Evolutionary conservation across 2,888 invertebrate genomes (phyloP), one percentile per base, ranked within the genome.

Genomic region (Cheilosia scutellata): DNA sequence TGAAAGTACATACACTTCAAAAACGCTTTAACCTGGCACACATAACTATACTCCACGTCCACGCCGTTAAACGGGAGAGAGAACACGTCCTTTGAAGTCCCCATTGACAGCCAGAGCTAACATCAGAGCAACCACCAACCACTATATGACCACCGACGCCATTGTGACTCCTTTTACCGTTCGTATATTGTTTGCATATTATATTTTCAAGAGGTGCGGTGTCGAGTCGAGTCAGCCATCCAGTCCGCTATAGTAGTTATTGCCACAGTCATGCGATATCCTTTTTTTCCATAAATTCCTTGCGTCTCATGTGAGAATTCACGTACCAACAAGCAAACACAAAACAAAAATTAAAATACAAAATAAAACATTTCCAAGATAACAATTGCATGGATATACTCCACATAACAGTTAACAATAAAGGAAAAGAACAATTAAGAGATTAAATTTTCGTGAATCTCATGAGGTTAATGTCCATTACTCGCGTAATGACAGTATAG

Each of bases 401-500:
- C 80, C 80, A 66, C 75, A 84, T 79, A 84, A 84, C 80, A 55
- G 80, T 80, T 80, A 84, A 80, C 84, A 84, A 84, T 80, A 84
- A 84, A 80, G 84, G 84, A 76, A 84, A 80, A 53, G 84, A 71
- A 84, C 84, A 84, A 80, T 84, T 84, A 84, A 80, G 84, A 84
- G 84, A 84, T 84, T 84, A 84, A 80, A 84, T 80, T 84, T 84
- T 84, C 75, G 84, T 80, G 75, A 80, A 84, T 84, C 84, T 84
- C 84, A 79, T 75, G 84, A 76, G 80, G 75, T 84, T 80, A 76
- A 80, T 80, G 80, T 58, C 80, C 80, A 80, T 75, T 84, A 84
- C 71, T 75, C 80, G 71, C 71, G 75, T 80, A 84, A 84, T 74
- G 83, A 74, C 79, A 74, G 72, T 16, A 33, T 44, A 31, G 6